Conservation (phyloP, 2,797 vertebrate species). For the Molothrus ater region DNA sequence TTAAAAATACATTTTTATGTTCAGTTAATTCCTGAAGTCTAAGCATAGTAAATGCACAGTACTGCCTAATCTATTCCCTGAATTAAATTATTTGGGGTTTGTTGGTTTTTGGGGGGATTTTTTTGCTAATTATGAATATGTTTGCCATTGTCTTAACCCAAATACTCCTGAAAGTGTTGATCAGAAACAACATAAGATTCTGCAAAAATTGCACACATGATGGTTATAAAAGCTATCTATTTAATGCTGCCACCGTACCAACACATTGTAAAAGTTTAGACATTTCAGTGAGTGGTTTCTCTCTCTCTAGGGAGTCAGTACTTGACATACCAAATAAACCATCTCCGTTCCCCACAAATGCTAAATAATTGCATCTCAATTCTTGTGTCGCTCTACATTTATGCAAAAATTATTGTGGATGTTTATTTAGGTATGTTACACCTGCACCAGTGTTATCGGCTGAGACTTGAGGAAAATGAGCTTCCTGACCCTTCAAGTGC, state of each 20-base stretch:
- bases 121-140: slow-evolving; percentile 36
- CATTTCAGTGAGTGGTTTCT: not conserved
- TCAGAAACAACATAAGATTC: slow-evolving; percentile 34
- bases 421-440: slow-evolving; percentile 31
- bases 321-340: slow-evolving; percentile 64
- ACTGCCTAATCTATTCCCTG: slow-evolving; percentile 26
- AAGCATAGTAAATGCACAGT: slow-evolving; percentile 19
- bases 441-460: slow-evolving; percentile 7
- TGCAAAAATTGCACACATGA: not conserved
- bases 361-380: slow-evolving; percentile 69
- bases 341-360: slow-evolving; percentile 55
- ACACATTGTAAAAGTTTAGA: slow-evolving; percentile 13
- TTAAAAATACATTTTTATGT: slow-evolving; percentile 31
- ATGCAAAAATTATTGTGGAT: slow-evolving; percentile 55
- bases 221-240: slow-evolving; percentile 14
- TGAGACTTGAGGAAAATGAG: slow-evolving; percentile 54
- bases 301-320: slow-evolving; percentile 26
- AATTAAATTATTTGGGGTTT: not conserved
- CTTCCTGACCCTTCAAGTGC: slow-evolving; percentile 57
- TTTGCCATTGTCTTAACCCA: slow-evolving; percentile 48
- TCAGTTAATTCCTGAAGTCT: not conserved
- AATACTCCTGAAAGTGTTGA: slow-evolving; percentile 21
- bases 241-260: not conserved
- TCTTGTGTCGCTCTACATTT: slow-evolving; percentile 56
- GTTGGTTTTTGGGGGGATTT: rapidly evolving